These are phyloP conservation scores for Meganola albula DNA, from an alignment of 2,888 invertebrate species.

Conservation along the genomic window DNA sequence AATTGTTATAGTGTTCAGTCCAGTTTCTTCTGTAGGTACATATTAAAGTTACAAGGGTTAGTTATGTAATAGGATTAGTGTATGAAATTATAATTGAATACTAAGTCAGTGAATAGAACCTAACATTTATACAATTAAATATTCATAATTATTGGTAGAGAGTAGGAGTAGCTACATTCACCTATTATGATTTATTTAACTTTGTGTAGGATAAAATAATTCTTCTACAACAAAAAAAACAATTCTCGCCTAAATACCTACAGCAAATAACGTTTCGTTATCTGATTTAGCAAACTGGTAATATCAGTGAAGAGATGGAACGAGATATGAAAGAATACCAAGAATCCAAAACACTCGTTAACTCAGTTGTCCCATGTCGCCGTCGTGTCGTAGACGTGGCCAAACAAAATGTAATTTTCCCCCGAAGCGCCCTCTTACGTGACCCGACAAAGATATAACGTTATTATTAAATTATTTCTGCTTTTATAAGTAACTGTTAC, in stretches of 20 bases:
- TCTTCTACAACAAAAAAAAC: no score
- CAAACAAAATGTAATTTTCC: slow-evolving; percentile 76
- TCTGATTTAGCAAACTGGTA: slow-evolving; percentile 33
- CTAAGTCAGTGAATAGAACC: no score
- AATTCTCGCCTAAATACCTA: slow-evolving; percentile 6
- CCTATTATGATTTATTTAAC: no score
- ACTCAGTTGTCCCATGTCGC: slow-evolving; percentile 70
- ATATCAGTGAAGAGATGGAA: slow-evolving; percentile 49
- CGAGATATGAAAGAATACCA: slow-evolving; percentile 64
- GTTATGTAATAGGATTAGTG: no score
- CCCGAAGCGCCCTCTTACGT: slow-evolving; percentile 70
- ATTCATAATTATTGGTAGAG: no score
- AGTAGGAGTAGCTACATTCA: no score
- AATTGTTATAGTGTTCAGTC: slow-evolving; percentile 3
- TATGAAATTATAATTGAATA: no score
- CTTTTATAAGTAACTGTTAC: slow-evolving; percentile 63
- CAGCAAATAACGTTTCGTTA: slow-evolving; percentile 25
- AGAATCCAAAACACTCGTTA: slow-evolving; percentile 70
- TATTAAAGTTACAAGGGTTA: background rate
- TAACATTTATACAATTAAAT: no score
- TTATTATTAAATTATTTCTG: slow-evolving; percentile 73
- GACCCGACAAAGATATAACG: slow-evolving; percentile 73
- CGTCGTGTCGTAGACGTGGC: slow-evolving; percentile 56
- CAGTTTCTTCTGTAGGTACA: slow-evolving; percentile 1
- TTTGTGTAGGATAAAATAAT: no score